Evolutionary conservation across 2,888 invertebrate species (phyloP), one percentile per base, ranked within the genome.

Genomic region (Mechanitis mazaeus): DNA sequence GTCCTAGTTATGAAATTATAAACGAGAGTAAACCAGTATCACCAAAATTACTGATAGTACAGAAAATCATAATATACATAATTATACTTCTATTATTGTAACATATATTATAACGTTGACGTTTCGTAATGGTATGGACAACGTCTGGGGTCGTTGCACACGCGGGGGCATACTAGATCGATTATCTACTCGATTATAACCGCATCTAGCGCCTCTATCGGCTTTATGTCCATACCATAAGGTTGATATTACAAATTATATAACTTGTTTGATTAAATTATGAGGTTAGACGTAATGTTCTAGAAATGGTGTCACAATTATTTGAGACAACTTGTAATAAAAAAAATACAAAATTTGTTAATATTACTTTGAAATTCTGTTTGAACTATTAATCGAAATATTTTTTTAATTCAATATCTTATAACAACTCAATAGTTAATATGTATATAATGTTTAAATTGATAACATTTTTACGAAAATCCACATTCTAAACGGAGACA

Each of bases 241-340:
- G 47, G 58, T 55, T 47, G 33, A 35, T 46, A 33, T 55, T 47
- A 56, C 54, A 60, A 59, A 50, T 58, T 50, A 33, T 28, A 55
- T 47, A 6, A 45, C 46, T 55, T 53, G 20, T 45, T 58, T 58
- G 11, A 59, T 61, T 42, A 65, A 64, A 65, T 68, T 68, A 72
- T 65, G 68, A 66, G 72, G 75, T 75, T 74, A 75, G 69, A 70
- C 70, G 73, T 74, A 68, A 67, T 71, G 69, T 70, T 58, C 53
- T 55, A 53, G 45, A 60, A 47, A 54, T 47, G 58, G 46, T 11
- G 31, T 33, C 31, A 20, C 33, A 31, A 33, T 56, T 56, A 45
- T 56, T 56, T 33, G 54, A 11, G 50, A 9, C 31, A 50, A 31
- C n/a, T 6, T 47, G n/a, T 28, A 28, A 50, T 50, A 50, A 50